Conservation (phyloP, 92 coral and sea anemone genomes). For the Desmophyllum pertusum region DNA sequence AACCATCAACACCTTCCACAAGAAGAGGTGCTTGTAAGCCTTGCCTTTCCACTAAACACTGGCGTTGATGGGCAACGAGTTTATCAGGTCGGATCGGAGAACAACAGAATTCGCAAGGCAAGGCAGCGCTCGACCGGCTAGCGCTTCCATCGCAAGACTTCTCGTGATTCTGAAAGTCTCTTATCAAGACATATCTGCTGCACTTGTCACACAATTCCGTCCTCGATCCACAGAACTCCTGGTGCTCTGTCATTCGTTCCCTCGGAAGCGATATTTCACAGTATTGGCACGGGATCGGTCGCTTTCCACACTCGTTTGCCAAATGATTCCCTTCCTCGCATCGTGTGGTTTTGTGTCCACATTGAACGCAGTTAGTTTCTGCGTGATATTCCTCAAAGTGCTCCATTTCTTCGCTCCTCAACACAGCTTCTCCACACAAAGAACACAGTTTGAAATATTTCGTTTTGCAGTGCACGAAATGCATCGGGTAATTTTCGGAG, state of each 20-base stretch:
- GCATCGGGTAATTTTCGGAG: slow-evolving; percentile 85
- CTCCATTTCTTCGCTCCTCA: slow-evolving; percentile 64
- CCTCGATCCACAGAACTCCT: slow-evolving; percentile 83
- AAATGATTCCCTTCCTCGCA: slow-evolving; percentile 45
- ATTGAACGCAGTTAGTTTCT: slow-evolving; percentile 55
- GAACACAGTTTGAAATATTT: slow-evolving; percentile 70
- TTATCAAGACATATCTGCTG: slow-evolving; percentile 68
- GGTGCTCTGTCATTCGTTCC: slow-evolving; percentile 73
- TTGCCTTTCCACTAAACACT: slow-evolving; percentile 15
- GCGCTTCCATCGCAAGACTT: slow-evolving; percentile 37
- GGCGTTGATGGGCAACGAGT: slow-evolving; percentile 51
- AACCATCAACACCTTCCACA: slow-evolving; percentile 17
- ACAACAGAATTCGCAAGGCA: slow-evolving; percentile 72
- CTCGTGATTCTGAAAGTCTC: slow-evolving; percentile 66
- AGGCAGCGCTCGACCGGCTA: background rate
- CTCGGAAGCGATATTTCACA: slow-evolving; percentile 74
- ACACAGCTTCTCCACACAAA: slow-evolving; percentile 76
- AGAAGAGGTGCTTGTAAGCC: slow-evolving; percentile 7
- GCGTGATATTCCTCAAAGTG: slow-evolving; percentile 78
- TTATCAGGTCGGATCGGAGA: slow-evolving; percentile 14
- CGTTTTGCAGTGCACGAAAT: slow-evolving; percentile 77
- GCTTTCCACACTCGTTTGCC: slow-evolving; percentile 59
- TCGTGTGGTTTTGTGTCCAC: slow-evolving; percentile 55
- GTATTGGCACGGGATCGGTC: slow-evolving; percentile 59
- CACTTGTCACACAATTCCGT: slow-evolving; percentile 87